Conservation (phyloP, 1,140 invertebrate genomes). For the Homalodisca vitripennis region DNA sequence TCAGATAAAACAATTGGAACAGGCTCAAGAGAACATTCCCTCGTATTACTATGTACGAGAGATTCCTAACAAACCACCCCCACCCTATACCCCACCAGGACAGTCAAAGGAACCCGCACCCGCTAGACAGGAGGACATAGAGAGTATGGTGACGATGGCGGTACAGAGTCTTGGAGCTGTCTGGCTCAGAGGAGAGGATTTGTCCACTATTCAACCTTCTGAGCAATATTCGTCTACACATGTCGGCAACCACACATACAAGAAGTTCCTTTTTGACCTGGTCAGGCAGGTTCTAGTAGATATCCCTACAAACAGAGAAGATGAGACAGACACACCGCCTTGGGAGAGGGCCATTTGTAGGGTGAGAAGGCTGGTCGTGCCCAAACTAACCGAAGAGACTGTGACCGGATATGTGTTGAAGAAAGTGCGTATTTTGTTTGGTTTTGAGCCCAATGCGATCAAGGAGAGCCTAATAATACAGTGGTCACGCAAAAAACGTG, state of each 20-base stretch:
- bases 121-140: constrained; percentile 50
- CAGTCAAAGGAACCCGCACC: constrained; percentile 44
- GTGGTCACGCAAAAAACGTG: constrained; percentile 67
- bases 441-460: constrained; percentile 54
- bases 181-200: constrained; percentile 45
- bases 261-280: constrained; percentile 62
- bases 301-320: constrained; percentile 50
- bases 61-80: constrained; percentile 71
- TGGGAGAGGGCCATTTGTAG: constrained; percentile 52
- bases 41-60: constrained; percentile 57
- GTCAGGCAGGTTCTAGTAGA: constrained; percentile 60
- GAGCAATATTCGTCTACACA: constrained; percentile 49
- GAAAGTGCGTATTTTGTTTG: constrained; percentile 56
- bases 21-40: constrained; percentile 54
- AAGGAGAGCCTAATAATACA: constrained; percentile 61
- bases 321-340: constrained; percentile 52
- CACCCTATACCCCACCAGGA: constrained; percentile 63
- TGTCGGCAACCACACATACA: constrained; percentile 49
- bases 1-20: constrained; percentile 59
- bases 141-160: constrained; percentile 50
- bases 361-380: constrained; percentile 33
- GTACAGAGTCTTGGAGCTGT: constrained; percentile 48
- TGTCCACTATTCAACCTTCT: constrained; percentile 47
- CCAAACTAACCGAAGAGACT: constrained; percentile 47
- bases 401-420: constrained; percentile 55